These are phyloP conservation scores for Conistra vaccinii DNA, from an alignment of 2,888 invertebrate species.

Conservation along the genomic window DNA sequence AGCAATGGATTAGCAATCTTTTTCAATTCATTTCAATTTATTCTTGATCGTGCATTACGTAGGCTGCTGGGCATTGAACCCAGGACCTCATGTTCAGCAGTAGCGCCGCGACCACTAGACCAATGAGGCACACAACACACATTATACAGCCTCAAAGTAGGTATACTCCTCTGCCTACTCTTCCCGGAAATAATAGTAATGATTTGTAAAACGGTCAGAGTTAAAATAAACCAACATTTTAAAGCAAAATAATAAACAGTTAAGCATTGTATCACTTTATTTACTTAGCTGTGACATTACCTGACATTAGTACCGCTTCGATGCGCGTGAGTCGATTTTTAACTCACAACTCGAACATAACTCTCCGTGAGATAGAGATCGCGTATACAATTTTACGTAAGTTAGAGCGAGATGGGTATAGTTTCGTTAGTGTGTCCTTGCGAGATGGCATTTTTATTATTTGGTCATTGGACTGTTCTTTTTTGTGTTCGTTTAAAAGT, in stretches of 20 bases:
- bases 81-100: no score
- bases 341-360: constrained; percentile 17
- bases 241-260: not conserved
- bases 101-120: no score
- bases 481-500: not conserved
- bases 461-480: constrained; percentile 25
- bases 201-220: not conserved
- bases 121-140: no score
- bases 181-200: not conserved
- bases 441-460: constrained; percentile 27
- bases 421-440: constrained; percentile 13
- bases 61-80: no score
- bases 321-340: constrained; percentile 55
- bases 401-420: constrained; percentile 21
- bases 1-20: no score
- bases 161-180: not conserved
- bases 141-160: not conserved
- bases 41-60: no score
- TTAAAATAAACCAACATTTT: not conserved
- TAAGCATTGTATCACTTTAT: constrained; percentile 18
- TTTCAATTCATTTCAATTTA: no score
- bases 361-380: constrained; percentile 25
- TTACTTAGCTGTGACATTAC: constrained; percentile 43
- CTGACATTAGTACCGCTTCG: constrained; percentile 38
- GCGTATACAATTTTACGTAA: fast-evolving